Evolutionary conservation across 2,888 invertebrate genomes (phyloP).

Genomic region (Drosophila suboccidentalis): DNA sequence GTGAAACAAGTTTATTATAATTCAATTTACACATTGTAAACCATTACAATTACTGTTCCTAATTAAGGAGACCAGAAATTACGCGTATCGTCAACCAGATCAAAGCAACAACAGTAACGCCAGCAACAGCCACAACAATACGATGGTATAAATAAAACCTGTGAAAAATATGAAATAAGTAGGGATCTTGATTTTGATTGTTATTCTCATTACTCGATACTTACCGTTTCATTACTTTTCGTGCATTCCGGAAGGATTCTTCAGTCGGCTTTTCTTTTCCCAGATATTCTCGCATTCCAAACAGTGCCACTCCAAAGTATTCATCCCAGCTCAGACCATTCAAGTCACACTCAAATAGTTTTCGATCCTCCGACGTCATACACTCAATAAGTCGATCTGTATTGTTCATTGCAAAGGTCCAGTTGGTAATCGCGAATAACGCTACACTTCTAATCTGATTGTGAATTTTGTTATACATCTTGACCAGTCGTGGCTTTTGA

Average conservation of each 20-base stretch:
- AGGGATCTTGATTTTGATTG: neutral
- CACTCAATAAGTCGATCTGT: constrained; percentile 84
- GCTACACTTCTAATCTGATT: constrained; percentile 90
- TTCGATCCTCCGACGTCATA: constrained; percentile 84
- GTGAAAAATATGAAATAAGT: neutral
- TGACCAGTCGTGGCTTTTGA: constrained; percentile 87
- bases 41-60: neutral
- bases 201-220: neutral
- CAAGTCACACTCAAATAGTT: constrained; percentile 91
- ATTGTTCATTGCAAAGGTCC: constrained; percentile 90
- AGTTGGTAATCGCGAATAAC: constrained; percentile 91
- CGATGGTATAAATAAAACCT: constrained; percentile 3
- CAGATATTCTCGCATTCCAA: constrained; percentile 91
- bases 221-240: neutral
- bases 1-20: no score
- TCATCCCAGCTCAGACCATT: constrained; percentile 89
- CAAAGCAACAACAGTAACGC: neutral
- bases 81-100: neutral
- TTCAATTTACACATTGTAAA: no score
- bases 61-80: neutral
- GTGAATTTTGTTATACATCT: constrained; percentile 92
- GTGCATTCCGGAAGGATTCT: constrained; percentile 5
- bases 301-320: constrained; percentile 87
- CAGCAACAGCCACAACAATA: neutral
- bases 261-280: constrained; percentile 81